These are phyloP conservation scores for Calliopum simillimum DNA, from an alignment of 2,888 invertebrate genomes.

Conservation along the genomic window DNA sequence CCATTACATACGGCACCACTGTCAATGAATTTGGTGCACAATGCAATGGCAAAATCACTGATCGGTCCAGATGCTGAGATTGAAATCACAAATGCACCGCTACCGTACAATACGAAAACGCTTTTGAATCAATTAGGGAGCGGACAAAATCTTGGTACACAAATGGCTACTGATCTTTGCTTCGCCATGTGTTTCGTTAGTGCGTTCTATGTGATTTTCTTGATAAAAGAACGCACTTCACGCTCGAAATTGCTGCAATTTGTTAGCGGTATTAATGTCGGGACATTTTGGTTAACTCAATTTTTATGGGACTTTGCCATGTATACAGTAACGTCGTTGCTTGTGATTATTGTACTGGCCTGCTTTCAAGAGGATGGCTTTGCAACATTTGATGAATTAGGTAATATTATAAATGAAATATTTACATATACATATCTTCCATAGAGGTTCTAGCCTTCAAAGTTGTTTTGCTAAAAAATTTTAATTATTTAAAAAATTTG, in stretches of 20 bases:
- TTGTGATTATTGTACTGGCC: slow-evolving; percentile 72
- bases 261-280: slow-evolving; percentile 76
- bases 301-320: slow-evolving; percentile 70
- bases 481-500: no score
- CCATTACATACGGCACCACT: slow-evolving; percentile 78
- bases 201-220: slow-evolving; percentile 72
- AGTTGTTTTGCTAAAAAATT: no score
- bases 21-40: slow-evolving; percentile 72
- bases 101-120: slow-evolving; percentile 71
- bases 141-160: slow-evolving; percentile 67
- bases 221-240: slow-evolving; percentile 73
- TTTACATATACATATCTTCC: neutral
- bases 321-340: slow-evolving; percentile 76
- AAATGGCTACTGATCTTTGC: slow-evolving; percentile 72
- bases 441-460: neutral
- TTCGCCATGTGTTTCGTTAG: slow-evolving; percentile 70
- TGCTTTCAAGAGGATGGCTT: slow-evolving; percentile 74
- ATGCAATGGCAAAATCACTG: slow-evolving; percentile 69
- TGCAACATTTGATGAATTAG: slow-evolving; percentile 44
- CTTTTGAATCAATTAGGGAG: slow-evolving; percentile 35
- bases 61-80: slow-evolving; percentile 48
- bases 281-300: slow-evolving; percentile 77
- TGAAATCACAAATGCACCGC: slow-evolving; percentile 73
- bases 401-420: slow-evolving; percentile 34
- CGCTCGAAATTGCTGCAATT: slow-evolving; percentile 80